Conservation (phyloP, 2,888 invertebrate genomes). For the Patella ulyssiponensis region DNA sequence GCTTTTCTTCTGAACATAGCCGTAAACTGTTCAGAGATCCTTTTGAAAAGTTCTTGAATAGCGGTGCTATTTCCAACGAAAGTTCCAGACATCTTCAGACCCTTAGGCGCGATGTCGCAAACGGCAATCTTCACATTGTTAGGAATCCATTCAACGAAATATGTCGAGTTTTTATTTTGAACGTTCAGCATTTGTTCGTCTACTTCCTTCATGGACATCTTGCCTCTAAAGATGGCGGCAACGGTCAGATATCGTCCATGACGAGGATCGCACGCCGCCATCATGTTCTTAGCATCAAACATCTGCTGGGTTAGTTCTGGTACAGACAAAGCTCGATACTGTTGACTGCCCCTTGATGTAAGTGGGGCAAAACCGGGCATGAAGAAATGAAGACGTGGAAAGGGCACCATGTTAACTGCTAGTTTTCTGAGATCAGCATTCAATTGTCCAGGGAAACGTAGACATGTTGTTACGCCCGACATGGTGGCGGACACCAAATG, state of each 20-base stretch:
- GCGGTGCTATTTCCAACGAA: not conserved
- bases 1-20: slow-evolving; percentile 7
- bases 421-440: slow-evolving; percentile 10
- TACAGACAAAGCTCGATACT: not conserved
- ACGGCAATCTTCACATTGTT: slow-evolving; percentile 4
- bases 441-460: slow-evolving; percentile 4
- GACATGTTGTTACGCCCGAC: slow-evolving; percentile 1
- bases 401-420: not conserved
- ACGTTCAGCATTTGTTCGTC: slow-evolving; percentile 5
- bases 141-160: slow-evolving; percentile 10
- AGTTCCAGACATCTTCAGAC: slow-evolving; percentile 4
- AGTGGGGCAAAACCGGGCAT: slow-evolving; percentile 12
- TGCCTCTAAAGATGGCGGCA: slow-evolving; percentile 3
- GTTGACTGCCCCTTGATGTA: slow-evolving; percentile 2
- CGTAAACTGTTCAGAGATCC: slow-evolving; percentile 2
- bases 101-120: not conserved
- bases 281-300: slow-evolving; percentile 10
- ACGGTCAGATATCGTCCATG: slow-evolving; percentile 5
- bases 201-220: slow-evolving; percentile 8
- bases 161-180: not conserved
- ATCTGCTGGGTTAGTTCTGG: slow-evolving; percentile 6
- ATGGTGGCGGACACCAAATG: slow-evolving; percentile 7
- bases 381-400: slow-evolving; percentile 6
- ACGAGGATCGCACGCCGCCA: slow-evolving; percentile 2
- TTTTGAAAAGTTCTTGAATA: not conserved